Evolutionary conservation across 2,888 invertebrate species (phyloP).

Genomic region (Podabrus alpinus): DNA sequence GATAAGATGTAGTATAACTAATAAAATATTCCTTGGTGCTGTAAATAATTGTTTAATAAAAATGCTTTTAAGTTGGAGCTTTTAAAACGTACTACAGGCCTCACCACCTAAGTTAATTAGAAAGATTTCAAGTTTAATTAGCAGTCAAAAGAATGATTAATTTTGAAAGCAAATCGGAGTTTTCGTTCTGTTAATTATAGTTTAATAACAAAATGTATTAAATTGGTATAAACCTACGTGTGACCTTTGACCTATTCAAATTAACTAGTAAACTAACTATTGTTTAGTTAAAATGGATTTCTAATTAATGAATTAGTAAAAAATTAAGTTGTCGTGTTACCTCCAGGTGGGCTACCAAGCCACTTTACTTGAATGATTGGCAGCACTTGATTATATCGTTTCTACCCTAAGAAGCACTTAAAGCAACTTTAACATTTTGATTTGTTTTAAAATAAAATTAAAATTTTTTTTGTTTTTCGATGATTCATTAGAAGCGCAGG

Average conservation of each 20-base stretch:
- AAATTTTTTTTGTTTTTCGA: background rate
- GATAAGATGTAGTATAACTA: background rate
- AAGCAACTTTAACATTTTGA: conserved; percentile 11
- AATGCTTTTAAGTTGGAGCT: background rate
- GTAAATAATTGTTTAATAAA: conserved; percentile 3
- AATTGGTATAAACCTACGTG: background rate
- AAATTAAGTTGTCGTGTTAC: conserved; percentile 33
- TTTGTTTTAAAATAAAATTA: background rate
- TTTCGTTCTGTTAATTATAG: conserved; percentile 27
- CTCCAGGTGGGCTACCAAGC: conserved; percentile 35
- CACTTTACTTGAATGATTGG: conserved; percentile 35
- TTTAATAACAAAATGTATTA: conserved; percentile 22
- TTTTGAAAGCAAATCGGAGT: conserved; percentile 31
- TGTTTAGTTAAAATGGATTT: conserved; percentile 35
- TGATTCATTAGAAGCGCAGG: background rate
- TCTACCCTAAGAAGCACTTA: conserved; percentile 30
- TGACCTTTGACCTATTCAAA: background rate
- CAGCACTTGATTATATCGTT: conserved; percentile 36
- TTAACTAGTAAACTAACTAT: conserved; percentile 30
- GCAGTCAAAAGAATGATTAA: conserved; percentile 39
- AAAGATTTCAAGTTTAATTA: conserved; percentile 40
- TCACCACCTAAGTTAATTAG: conserved; percentile 33
- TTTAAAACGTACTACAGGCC: conserved; percentile 4
- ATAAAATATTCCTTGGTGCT: background rate
- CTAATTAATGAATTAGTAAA: conserved; percentile 37